Conservation (phyloP, 2,888 invertebrate species). For the Tenodera sinensis region DNA sequence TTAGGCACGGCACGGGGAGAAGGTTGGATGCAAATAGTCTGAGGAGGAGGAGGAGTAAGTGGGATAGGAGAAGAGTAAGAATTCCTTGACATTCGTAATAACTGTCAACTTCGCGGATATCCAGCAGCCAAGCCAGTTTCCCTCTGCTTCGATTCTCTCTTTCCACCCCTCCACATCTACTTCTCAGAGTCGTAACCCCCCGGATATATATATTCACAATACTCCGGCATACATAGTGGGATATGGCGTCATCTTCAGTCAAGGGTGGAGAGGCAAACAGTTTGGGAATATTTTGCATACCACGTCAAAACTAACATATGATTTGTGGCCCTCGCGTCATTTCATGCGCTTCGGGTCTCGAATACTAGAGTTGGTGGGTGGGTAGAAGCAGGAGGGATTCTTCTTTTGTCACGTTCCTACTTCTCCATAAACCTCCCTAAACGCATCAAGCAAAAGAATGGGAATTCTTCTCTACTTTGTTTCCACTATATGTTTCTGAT, state of each 20-base stretch:
- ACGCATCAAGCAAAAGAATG: neutral
- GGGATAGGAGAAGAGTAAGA: neutral
- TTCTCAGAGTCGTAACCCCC: neutral
- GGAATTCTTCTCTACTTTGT: neutral
- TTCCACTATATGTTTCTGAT: neutral
- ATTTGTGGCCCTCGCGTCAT: constrained; percentile 29
- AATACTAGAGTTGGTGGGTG: constrained; percentile 16
- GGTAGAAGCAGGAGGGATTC: neutral
- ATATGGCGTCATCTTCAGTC: constrained; percentile 13
- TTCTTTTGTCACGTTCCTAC: neutral
- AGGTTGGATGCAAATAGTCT: neutral
- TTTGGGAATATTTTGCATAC: constrained; percentile 29
- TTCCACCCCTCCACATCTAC: neutral
- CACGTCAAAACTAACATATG: constrained; percentile 31
- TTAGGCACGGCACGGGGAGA: neutral
- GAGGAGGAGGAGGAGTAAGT: neutral
- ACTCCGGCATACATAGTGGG: neutral
- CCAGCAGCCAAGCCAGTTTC: constrained; percentile 20
- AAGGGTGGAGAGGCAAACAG: constrained; percentile 11
- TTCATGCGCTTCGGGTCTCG: constrained; percentile 20
- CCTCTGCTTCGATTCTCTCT: constrained; percentile 19
- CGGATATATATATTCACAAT: constrained; percentile 15
- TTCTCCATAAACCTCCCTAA: constrained; percentile 6
- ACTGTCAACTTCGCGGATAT: constrained; percentile 28
- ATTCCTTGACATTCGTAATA: constrained; percentile 32